phyloP scores from a whole-genome alignment of 1,140 invertebrate genomes.

The Oryctes rhinoceros region DNA sequence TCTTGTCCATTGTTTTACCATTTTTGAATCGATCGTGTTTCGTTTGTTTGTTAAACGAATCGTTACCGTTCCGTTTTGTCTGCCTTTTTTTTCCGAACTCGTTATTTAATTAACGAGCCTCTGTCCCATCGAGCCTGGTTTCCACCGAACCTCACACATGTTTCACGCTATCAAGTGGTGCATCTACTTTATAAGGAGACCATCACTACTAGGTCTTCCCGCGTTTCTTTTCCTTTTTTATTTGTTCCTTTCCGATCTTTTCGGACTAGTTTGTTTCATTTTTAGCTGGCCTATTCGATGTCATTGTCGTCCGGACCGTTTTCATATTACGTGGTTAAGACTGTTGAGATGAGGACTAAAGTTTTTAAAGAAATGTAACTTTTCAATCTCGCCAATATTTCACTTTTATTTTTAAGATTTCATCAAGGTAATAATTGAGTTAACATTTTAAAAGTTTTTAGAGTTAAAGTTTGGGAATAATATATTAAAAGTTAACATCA shows the following conservation, averaged over 20 bases:
- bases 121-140: slow-evolving; percentile 52
- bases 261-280: background rate
- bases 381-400: too few relatives aligned
- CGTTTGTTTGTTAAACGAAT: slow-evolving; percentile 22
- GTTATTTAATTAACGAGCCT: slow-evolving; percentile 59
- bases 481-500: too few relatives aligned
- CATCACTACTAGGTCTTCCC: slow-evolving; percentile 44
- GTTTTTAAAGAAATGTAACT: too few relatives aligned
- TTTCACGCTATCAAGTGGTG: slow-evolving; percentile 55
- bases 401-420: too few relatives aligned
- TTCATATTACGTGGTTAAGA: too few relatives aligned
- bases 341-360: too few relatives aligned
- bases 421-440: too few relatives aligned
- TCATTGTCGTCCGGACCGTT: too few relatives aligned
- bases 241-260: too few relatives aligned
- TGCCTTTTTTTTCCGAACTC: slow-evolving; percentile 51
- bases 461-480: too few relatives aligned
- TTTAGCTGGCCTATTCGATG: background rate
- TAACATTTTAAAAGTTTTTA: too few relatives aligned
- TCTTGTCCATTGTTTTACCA: background rate
- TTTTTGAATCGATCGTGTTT: slow-evolving; percentile 18
- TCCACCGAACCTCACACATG: slow-evolving; percentile 57
- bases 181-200: slow-evolving; percentile 47
- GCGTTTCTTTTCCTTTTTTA: slow-evolving; percentile 41
- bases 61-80: slow-evolving; percentile 4